phyloP scores from a whole-genome alignment of 1,140 invertebrate species.

The Kradibia gibbosae region DNA sequence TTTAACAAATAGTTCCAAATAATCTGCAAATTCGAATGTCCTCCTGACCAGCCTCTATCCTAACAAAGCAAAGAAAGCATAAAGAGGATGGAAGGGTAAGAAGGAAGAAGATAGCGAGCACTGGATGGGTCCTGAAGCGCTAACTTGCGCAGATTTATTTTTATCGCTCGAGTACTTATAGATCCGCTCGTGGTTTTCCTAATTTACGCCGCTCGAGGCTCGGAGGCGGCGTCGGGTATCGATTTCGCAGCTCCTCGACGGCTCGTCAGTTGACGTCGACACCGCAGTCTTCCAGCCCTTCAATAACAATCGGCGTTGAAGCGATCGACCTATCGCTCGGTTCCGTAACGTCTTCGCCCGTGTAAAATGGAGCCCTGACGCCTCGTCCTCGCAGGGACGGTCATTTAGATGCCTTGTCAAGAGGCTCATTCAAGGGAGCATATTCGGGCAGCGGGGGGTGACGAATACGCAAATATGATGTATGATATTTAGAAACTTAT shows the following conservation, averaged over 20 bases:
- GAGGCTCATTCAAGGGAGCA: no score
- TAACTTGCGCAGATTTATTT: neutral
- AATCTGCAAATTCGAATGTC: no score
- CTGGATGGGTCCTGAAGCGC: neutral
- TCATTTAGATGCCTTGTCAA: no score
- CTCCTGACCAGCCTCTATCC: no score
- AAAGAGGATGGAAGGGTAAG: no score
- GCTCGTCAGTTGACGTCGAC: neutral
- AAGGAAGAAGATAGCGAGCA: neutral
- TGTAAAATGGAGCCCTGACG: slow-evolving; percentile 46
- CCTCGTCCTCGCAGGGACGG: neutral
- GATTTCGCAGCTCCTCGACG: neutral
- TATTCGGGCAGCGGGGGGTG: no score
- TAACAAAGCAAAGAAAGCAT: no score
- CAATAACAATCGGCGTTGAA: slow-evolving; percentile 26
- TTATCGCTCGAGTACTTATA: neutral
- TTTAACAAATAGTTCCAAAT: no score
- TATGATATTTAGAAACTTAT: no score
- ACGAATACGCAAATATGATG: no score
- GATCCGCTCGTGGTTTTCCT: neutral
- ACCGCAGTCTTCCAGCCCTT: neutral
- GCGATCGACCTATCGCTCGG: neutral
- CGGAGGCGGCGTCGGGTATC: neutral
- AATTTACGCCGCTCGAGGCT: no score
- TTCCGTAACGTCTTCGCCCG: slow-evolving; percentile 7